Percentiles rank a stretch among this genome's conserved stretches.
Evolutionary conservation across 2,797 vertebrate species (phyloP).

Genomic region (Hybognathus amarus): DNA sequence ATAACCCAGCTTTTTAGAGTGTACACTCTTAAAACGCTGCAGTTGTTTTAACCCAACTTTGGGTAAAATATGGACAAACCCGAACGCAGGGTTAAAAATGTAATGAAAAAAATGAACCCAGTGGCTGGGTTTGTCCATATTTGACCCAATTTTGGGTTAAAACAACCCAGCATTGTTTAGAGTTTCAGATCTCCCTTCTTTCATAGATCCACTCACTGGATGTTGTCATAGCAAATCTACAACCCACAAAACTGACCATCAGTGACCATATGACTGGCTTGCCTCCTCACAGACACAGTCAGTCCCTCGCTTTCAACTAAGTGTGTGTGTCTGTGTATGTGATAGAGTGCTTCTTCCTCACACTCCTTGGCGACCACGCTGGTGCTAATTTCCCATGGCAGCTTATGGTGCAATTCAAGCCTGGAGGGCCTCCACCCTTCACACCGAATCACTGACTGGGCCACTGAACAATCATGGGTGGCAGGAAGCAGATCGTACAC

Average conservation of each 20-base stretch:
- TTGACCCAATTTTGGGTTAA: too few species aligned
- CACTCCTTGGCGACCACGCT: constrained; percentile 48
- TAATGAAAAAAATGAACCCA: too few species aligned
- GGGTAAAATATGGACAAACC: too few species aligned
- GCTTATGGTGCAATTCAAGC: constrained; percentile 61
- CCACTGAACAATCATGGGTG: constrained; percentile 55
- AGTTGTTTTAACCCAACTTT: too few species aligned
- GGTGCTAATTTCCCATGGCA: constrained; percentile 63
- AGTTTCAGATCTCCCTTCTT: neutral
- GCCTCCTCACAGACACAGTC: neutral
- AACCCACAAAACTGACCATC: constrained; percentile 1
- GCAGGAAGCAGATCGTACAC: constrained; percentile 55
- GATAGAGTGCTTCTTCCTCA: constrained; percentile 9
- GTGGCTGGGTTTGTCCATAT: too few species aligned
- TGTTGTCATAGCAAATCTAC: neutral
- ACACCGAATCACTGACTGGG: constrained; percentile 56
- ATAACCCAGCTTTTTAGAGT: too few species aligned
- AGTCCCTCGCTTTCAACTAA: neutral
- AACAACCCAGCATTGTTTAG: too few species aligned
- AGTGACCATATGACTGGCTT: constrained; percentile 26
- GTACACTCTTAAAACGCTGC: too few species aligned
- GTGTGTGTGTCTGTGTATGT: neutral
- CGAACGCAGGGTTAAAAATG: too few species aligned
- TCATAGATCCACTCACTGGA: neutral
- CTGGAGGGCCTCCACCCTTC: constrained; percentile 57